Base-by-base conservation (phyloP, 2,888 invertebrate species). In the Lathronympha strigana region DNA sequence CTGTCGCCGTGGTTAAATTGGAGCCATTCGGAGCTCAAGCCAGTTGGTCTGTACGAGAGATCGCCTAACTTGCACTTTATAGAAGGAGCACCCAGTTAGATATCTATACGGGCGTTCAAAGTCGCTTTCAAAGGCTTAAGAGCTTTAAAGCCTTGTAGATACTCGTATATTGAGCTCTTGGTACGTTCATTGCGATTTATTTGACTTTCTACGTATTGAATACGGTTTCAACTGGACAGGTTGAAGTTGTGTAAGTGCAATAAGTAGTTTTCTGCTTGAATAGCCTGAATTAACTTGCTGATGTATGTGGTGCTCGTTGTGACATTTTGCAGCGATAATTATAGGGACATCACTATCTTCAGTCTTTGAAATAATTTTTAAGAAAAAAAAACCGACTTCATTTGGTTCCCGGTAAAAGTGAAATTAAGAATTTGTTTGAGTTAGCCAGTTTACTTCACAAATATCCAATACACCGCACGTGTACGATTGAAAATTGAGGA, bases 161-260 rank as follows among this genome's bases (percentile, higher is more conserved):
- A 31, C 50, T 31, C 31, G 25, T 23, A 54, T 25, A 54, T 54
- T 38, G 38, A 54, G 38, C 38, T 38, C 38, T 54, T 54, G 23
- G 54, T 38, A 38, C 25, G 3, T 25, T 11, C 2, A 2, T 19
- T 17, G 6, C 11, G 23, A 25, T 25, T 38, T 54, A 54, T 40
- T 54, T 54, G 25, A 38, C 9, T 38, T n/a, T n/a, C 4, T 17
- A 17, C 11, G 25, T 54, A 33, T 50, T 21, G 51, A n/a, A 51
- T 51, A 51, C 19, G 0, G 13, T 51, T 51, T 33, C 33, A 33
- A 51, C 15, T 28, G 11, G 15, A 28, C 4, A 15, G 3, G 21
- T 43, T 21, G 43, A 19, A 21, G 11, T 43, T 19, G 19, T 43
- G 11, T 8, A 11, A 40, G 40, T 40, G 0, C 15, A 4, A 6